A percentile compares a stretch with the other conserved stretches of the same genome.
Conservation (phyloP, 2,113 vertebrate species). For the Oryzias curvinotus region DNA sequence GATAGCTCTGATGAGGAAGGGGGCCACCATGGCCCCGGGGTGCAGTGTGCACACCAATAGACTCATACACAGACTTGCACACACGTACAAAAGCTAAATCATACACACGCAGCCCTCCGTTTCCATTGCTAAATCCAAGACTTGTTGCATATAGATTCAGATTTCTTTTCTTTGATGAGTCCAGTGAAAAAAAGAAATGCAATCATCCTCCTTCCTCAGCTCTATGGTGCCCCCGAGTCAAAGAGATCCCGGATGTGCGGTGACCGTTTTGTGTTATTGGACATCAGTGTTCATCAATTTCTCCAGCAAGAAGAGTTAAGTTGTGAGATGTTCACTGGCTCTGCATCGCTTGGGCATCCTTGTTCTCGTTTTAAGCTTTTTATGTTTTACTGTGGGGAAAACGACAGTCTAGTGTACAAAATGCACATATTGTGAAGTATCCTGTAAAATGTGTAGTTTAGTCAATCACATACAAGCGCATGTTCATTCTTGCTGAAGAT, state of each 20-base stretch:
- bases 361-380: conserved; percentile 53
- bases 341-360: conserved; percentile 30
- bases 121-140: conserved; percentile 58
- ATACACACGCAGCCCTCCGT: conserved; percentile 47
- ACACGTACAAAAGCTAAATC: conserved; percentile 28
- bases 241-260: conserved; percentile 51
- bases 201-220: conserved; percentile 30
- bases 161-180: conserved; percentile 42
- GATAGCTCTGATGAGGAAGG: conserved; percentile 98
- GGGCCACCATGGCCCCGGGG: conserved; percentile 93
- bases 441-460: conserved; percentile 65
- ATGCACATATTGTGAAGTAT: conserved; percentile 61
- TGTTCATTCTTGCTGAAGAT: conserved; percentile 57
- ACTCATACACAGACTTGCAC: conserved; percentile 45
- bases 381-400: conserved; percentile 50
- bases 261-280: conserved; percentile 55
- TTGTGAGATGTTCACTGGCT: conserved; percentile 37
- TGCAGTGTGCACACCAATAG: conserved; percentile 98
- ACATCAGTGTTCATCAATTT: conserved; percentile 51
- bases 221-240: conserved; percentile 58
- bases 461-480: conserved; percentile 55
- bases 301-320: conserved; percentile 36
- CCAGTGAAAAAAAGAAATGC: conserved; percentile 37
- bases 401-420: conserved; percentile 60
- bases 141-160: conserved; percentile 51